Conservation (phyloP, 2,888 invertebrate species). For the Bimastos eiseni region DNA sequence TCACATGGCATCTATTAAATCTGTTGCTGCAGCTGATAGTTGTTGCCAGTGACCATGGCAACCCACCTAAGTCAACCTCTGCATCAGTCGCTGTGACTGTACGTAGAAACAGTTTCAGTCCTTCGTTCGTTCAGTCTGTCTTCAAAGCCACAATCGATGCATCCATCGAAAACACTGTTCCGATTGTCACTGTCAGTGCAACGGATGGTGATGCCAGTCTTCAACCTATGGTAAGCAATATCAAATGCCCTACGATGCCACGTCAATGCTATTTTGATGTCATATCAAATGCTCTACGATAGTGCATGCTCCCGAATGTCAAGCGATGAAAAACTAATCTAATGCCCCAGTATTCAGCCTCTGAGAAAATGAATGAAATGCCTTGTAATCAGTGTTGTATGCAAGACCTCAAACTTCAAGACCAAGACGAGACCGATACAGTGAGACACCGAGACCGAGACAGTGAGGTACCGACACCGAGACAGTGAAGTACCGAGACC, state of each 20-base stretch:
- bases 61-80: constrained; percentile 42
- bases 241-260: background rate
- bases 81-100: constrained; percentile 47
- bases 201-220: constrained; percentile 47
- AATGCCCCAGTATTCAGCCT: too few relatives aligned
- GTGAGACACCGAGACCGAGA: too few relatives aligned
- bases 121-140: constrained; percentile 34
- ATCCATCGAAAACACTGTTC: constrained; percentile 48
- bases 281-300: background rate
- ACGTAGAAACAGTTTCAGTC: constrained; percentile 44
- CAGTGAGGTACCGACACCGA: too few relatives aligned
- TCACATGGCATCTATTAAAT: background rate
- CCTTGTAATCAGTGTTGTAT: too few relatives aligned
- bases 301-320: too few relatives aligned
- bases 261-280: too few relatives aligned
- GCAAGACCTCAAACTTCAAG: too few relatives aligned
- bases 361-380: too few relatives aligned
- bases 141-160: constrained; percentile 47
- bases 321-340: too few relatives aligned
- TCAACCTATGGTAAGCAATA: constrained; percentile 33
- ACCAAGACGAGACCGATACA: too few relatives aligned
- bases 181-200: constrained; percentile 43
- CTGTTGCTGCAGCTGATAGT: constrained; percentile 43
- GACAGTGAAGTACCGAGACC: too few relatives aligned
- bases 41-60: constrained; percentile 41